Evolutionary conservation across 2,797 vertebrate species (phyloP).

Genomic region (Acanthurus leucopareius): DNA sequence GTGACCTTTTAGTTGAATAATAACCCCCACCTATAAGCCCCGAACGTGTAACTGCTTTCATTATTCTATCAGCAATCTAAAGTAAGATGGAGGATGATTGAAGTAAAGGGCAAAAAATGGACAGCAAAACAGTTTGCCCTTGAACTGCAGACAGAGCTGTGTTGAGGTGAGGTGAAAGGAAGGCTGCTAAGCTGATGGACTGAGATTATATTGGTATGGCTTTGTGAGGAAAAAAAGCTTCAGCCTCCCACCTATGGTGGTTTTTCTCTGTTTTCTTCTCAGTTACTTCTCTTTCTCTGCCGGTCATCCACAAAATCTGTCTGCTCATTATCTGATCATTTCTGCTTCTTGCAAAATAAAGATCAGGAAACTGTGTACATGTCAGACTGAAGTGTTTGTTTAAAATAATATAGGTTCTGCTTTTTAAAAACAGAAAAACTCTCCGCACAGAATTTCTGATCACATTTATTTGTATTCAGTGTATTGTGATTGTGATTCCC

Average conservation of each 20-base stretch:
- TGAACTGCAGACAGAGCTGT: slow-evolving; percentile 62
- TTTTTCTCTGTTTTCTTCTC: not conserved
- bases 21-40: slow-evolving; percentile 20
- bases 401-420: not conserved
- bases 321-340: not conserved
- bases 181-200: slow-evolving; percentile 58
- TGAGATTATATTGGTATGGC: slow-evolving; percentile 64
- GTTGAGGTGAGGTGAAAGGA: slow-evolving; percentile 51
- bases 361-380: not conserved
- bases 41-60: slow-evolving; percentile 82
- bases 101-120: slow-evolving; percentile 89
- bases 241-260: not conserved
- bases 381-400: not conserved
- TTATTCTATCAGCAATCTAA: slow-evolving; percentile 85
- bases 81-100: slow-evolving; percentile 77
- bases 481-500: not conserved
- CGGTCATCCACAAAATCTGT: slow-evolving; percentile 1
- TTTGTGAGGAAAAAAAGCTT: slow-evolving; percentile 23
- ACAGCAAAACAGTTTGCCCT: slow-evolving; percentile 77
- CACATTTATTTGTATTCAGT: not conserved
- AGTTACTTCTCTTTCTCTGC: not conserved
- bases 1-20: slow-evolving; percentile 88
- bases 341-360: not conserved
- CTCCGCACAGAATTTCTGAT: not conserved
- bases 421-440: not conserved